Evolutionary conservation across 2,797 vertebrate genomes (phyloP), one percentile per base, ranked within the genome.

Genomic region (Momotus momota): DNA sequence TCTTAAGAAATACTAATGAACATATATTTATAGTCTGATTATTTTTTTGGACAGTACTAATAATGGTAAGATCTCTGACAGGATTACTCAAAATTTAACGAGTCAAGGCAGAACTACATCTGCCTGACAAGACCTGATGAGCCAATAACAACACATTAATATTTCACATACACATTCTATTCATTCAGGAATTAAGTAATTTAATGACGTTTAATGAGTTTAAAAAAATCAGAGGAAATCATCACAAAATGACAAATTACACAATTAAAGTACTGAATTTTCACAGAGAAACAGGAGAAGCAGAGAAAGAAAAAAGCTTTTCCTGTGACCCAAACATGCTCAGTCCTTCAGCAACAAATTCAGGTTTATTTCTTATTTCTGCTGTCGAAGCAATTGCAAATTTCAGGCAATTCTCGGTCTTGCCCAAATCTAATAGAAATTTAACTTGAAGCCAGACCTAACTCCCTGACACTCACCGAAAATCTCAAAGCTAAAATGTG

Each of bases 241-340:
- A 95, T 72, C 90, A 88, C 48, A 92, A 84, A 94, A 84, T 96
- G 90, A 94, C 64, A 88, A 93, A 93, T 92, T 49, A 60, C 65
- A 88, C 33, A 93, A 81, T 54, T 73, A 86, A 64, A 84, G 54
- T 33, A 84, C 33, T 84, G 88, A 52, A 62, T 94, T 91, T 90
- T 78, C 77, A 58, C 69, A 51, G 49, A 83, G 92, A 96, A 85
- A 11, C 18, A 87, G 31, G 10, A 84, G 55, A 82, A 91, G 9
- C 23, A 83, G 25, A 74, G 38, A 74, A 55, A 20, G 10, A 74
- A 87, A 92, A 84, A 71, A 35, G 25, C 2, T 35, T n/a, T 81
- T 93, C 52, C 62, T 75, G 48, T 81, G 52, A 67, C 49, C 18
- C 27, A 48, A 82, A 85, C 48, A 58, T 3, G 29, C 23, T 84